Evolutionary conservation across 2,113 vertebrate genomes (phyloP), one percentile per base, ranked within the genome.

Genomic region (Eidolon helvum): DNA sequence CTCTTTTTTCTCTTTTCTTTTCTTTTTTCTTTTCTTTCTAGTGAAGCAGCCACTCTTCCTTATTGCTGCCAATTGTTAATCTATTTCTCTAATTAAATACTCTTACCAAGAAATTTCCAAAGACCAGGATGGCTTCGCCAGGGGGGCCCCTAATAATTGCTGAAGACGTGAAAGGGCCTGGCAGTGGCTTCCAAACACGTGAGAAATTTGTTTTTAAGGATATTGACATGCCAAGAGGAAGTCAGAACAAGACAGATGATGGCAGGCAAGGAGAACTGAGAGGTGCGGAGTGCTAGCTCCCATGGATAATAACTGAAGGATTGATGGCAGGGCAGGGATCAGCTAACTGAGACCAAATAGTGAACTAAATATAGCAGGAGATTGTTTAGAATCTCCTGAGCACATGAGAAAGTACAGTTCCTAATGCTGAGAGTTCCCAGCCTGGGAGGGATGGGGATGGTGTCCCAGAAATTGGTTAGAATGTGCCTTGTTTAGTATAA

Each of bases 161-260:
- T 43, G 45, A 57, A 55, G 40, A 80, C 7, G 6, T 14, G 55
- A 74, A 85, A 63, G 55, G 43, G 33, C 77, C 61, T 69, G 21
- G n/a, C 50, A 63, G 48, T n/a, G 78, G 35, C 57, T 97, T 95
- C 90, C 71, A n/a, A 92, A 63, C 0, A 0, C 3, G 19, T 75
- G 72, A 93, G 83, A 35, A 94, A 68, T 85, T 86, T 78, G 71
- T 85, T 91, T 94, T 59, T 35, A 80, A 72, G 72, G 72, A 79
- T 80, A 55, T 28, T 59, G 91, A 66, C 10, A 26, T 57, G 72
- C 79, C 66, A 71, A 71, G 50, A 75, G 80, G 84, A 61, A 75
- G 77, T 94, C 68, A 80, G 71, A 65, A 63, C 30, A n/a, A 75
- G 92, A 50, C 83, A 65, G 57, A 48, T 21, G 26, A 18, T 18